Evolutionary conservation across 2,113 vertebrate species (phyloP), one percentile per base, ranked within the genome.

Genomic region (Xenus cinereus): DNA sequence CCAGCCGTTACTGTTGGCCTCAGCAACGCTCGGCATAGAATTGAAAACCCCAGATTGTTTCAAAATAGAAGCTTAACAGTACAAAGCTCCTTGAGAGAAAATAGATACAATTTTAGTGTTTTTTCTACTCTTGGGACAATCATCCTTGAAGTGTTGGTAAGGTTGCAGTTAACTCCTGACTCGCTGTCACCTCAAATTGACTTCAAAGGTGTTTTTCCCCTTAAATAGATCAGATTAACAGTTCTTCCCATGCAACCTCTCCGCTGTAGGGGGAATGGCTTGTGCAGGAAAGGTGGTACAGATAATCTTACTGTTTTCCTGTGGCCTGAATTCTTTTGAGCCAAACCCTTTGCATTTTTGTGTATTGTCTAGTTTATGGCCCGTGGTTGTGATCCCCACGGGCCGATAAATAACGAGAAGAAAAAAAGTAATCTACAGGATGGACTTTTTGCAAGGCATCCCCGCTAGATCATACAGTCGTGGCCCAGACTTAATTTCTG

Each of bases 381-480:
- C 10, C 46, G 67, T 28, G 37, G 81, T 62, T 41, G 8, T 73
- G 74, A 85, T 72, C 87, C 80, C 51, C 12, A 2, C 3, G 74
- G 11, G 56, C 74, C 82, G 87, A 46, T 73, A 72, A 48, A n/a
- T 5, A 23, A 5, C 15, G 53, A 82, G 68, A 54, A 68, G 59
- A 37, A 11, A 62, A 76, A 63, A 30, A 6, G 26, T n/a, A 56
- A 50, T 17, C 59, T 84, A 45, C n/a, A 33, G 64, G 68, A 72
- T 59, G 54, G 67, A 18, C 22, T 35, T 43, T 18, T 30, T 68
- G 35, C 41, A 22, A 41, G 33, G 33, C 14, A 13, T 10, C 71
- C 4, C 2, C 1, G 1, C 24, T 21, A 59, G 69, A 26, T 46
- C 37, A 4, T 3, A 0, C 8, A 50, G 2, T 3, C 78, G 41